A percentile compares a stretch with the other conserved stretches of the same genome.
Conservation (phyloP, 2,888 invertebrate genomes). For the Clostera curtula region DNA sequence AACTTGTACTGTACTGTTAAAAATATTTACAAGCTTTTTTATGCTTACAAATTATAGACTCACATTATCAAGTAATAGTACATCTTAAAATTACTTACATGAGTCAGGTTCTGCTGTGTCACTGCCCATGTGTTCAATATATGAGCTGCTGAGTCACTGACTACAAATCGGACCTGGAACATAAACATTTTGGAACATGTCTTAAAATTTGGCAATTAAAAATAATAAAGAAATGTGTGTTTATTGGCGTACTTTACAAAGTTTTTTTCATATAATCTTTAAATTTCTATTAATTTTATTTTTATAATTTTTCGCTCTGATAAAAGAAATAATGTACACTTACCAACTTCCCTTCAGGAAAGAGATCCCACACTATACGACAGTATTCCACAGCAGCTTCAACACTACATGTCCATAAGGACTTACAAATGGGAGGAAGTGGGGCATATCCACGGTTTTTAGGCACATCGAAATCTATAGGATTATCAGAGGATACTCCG, state of each 20-base stretch:
- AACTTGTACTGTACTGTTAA: too few relatives aligned
- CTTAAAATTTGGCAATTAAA: too few relatives aligned
- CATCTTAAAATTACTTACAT: slow-evolving; percentile 76
- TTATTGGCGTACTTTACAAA: too few relatives aligned
- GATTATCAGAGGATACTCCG: slow-evolving; percentile 86
- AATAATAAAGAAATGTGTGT: too few relatives aligned
- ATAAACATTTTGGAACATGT: background rate
- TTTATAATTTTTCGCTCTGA: background rate
- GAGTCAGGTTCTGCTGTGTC: slow-evolving; percentile 88
- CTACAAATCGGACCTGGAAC: slow-evolving; percentile 86
- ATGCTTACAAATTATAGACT: background rate
- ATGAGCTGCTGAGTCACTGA: slow-evolving; percentile 90
- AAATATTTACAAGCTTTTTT: too few relatives aligned
- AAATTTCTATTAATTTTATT: background rate
- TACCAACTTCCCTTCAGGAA: slow-evolving; percentile 91
- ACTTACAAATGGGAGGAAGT: slow-evolving; percentile 90
- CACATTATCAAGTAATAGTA: background rate
- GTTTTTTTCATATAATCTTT: too few relatives aligned
- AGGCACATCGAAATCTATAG: slow-evolving; percentile 87
- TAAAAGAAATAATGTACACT: slow-evolving; percentile 18
- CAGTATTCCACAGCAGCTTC: slow-evolving; percentile 97
- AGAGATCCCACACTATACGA: slow-evolving; percentile 97
- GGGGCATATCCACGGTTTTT: slow-evolving; percentile 83
- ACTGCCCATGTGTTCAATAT: slow-evolving; percentile 89
- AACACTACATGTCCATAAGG: slow-evolving; percentile 96